A percentile compares a stretch with the other conserved stretches of the same genome.
Evolutionary conservation across 2,797 vertebrate genomes (phyloP).

Genomic region (Sparus aurata): DNA sequence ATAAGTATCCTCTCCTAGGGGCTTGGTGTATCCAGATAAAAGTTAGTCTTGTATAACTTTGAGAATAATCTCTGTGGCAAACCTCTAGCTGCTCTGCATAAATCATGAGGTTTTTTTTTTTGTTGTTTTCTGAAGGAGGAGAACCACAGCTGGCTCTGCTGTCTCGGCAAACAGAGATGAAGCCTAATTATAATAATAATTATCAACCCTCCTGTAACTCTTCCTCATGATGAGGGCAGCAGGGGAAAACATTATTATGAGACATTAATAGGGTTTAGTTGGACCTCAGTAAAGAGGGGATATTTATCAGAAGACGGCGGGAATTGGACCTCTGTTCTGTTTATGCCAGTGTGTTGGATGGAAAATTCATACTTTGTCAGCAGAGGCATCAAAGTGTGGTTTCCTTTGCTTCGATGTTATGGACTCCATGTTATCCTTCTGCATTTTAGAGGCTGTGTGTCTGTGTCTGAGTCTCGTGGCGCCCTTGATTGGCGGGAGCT

Average conservation of each 20-base stretch:
- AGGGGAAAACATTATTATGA: not conserved
- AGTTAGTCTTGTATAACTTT: not conserved
- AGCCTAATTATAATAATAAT: conserved; percentile 6
- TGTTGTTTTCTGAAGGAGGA: not conserved
- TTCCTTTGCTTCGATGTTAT: too few relatives aligned
- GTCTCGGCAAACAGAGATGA: conserved; percentile 5
- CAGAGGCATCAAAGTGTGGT: too few relatives aligned
- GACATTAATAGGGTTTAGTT: not conserved
- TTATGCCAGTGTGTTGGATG: too few relatives aligned
- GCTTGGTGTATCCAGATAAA: not conserved
- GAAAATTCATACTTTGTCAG: too few relatives aligned
- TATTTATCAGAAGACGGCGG: not conserved
- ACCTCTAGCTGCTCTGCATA: not conserved
- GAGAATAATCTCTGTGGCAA: not conserved
- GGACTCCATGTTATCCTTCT: too few relatives aligned
- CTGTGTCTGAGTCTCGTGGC: too few relatives aligned
- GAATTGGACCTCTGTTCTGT: too few relatives aligned
- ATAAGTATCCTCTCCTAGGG: not conserved
- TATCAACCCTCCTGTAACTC: not conserved
- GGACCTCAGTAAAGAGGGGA: not conserved
- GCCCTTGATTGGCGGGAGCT: too few relatives aligned
- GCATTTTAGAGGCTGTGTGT: too few relatives aligned
- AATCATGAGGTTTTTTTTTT: not conserved
- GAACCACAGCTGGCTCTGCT: not conserved
- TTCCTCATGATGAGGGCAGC: not conserved